These are phyloP conservation scores for Phoxinus dragarum DNA, from an alignment of 2,797 vertebrate species.

Conservation along the genomic window DNA sequence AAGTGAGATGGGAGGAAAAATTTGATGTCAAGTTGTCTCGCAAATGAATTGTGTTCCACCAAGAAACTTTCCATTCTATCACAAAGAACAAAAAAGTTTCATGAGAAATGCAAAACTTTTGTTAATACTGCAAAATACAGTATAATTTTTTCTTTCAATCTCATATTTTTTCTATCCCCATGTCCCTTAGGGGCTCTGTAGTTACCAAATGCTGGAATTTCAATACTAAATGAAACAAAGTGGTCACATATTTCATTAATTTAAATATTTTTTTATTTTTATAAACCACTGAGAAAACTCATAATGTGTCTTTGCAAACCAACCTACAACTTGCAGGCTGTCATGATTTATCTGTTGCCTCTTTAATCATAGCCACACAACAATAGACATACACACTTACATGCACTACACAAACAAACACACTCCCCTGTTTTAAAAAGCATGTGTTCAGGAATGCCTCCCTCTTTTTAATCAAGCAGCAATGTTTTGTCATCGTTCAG, in stretches of 20 bases:
- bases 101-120: not conserved
- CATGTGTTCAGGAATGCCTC: slow-evolving; percentile 31
- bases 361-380: slow-evolving; percentile 35
- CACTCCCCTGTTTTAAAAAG: slow-evolving; percentile 30
- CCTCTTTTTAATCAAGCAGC: slow-evolving; percentile 56
- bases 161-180: not conserved
- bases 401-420: slow-evolving; percentile 28
- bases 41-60: not conserved
- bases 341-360: slow-evolving; percentile 14
- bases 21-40: not conserved
- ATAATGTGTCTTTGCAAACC: not conserved
- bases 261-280: not conserved
- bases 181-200: not conserved
- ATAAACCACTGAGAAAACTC: not conserved
- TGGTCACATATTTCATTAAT: not conserved
- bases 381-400: slow-evolving; percentile 17
- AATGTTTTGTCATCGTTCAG: slow-evolving; percentile 45
- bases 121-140: not conserved
- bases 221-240: not conserved
- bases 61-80: not conserved
- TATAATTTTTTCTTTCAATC: not conserved
- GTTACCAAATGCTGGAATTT: not conserved
- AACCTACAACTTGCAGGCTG: not conserved
- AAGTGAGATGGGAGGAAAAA: not conserved
- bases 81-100: not conserved